Percentiles rank a stretch among this genome's conserved stretches.
These are phyloP conservation scores for Ceyx melanurus DNA, from an alignment of 2,113 vertebrate species.

Conservation along the genomic window DNA sequence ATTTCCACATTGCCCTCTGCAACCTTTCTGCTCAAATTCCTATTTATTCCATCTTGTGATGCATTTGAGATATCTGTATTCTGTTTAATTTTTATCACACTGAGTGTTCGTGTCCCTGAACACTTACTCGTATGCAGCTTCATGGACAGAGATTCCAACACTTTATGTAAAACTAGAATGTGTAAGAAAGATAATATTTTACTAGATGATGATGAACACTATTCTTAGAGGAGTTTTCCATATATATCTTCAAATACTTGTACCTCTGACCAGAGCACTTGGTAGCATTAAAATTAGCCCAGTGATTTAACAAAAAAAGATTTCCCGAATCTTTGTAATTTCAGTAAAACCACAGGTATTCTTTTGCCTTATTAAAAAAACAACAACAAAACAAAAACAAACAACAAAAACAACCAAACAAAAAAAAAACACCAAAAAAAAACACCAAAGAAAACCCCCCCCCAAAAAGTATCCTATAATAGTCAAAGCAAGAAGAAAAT, in stretches of 20 bases:
- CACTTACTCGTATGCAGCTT: neutral
- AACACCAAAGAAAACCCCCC: no score
- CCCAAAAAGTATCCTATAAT: neutral
- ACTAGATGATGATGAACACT: neutral
- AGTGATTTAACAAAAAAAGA: neutral
- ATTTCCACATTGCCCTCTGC: neutral
- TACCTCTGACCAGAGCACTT: neutral
- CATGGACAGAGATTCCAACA: neutral
- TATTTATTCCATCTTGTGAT: neutral
- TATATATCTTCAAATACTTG: neutral
- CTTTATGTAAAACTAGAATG: neutral
- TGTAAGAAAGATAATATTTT: neutral
- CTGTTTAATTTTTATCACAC: neutral
- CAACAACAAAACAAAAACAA: no score
- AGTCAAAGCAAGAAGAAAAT: neutral
- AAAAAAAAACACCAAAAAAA: no score
- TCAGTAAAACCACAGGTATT: neutral
- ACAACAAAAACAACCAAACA: no score
- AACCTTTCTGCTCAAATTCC: neutral
- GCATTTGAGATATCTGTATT: neutral
- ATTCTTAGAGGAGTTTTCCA: neutral
- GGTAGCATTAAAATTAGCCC: neutral
- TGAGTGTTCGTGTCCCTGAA: neutral
- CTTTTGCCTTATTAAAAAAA: neutral
- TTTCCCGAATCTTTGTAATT: neutral